Evolutionary conservation across 2,797 vertebrate species (phyloP).

Genomic region (Meda fulgida): DNA sequence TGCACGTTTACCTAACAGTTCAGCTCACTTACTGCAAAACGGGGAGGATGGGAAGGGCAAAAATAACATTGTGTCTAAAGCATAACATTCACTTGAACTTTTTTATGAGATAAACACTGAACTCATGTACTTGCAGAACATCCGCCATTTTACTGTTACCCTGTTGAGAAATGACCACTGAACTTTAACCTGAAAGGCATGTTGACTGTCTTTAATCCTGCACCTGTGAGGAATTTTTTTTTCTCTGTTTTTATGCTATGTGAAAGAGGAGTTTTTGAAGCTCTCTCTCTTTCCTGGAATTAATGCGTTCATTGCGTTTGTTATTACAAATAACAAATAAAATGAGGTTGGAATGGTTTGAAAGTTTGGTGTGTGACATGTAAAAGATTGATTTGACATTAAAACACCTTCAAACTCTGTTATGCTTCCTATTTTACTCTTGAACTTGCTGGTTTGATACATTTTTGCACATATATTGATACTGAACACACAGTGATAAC

Average conservation of each 20-base stretch:
- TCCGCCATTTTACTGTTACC: conserved; percentile 67
- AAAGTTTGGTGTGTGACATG: conserved; percentile 81
- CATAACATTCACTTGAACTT: conserved; percentile 53
- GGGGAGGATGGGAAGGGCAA: conserved; percentile 60
- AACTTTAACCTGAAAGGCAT: conserved; percentile 80
- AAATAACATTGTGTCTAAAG: conserved; percentile 49
- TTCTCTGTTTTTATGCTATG: conserved; percentile 68
- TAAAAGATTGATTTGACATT: conserved; percentile 84
- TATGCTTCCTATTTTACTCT: background rate
- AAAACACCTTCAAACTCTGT: conserved; percentile 76
- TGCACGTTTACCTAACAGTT: conserved; percentile 80
- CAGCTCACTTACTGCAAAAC: conserved; percentile 73
- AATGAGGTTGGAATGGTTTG: conserved; percentile 63
- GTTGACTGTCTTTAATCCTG: conserved; percentile 82
- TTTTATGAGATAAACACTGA: conserved; percentile 57
- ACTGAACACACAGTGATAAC: background rate
- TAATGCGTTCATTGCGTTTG: conserved; percentile 79
- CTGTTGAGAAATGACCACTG: conserved; percentile 75
- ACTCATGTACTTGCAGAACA: conserved; percentile 39
- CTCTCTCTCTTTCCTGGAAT: conserved; percentile 72
- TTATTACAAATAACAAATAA: conserved; percentile 66
- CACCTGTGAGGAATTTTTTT: conserved; percentile 69
- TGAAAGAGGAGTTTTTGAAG: conserved; percentile 66
- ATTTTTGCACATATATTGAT: background rate
- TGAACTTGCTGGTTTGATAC: background rate